Conservation (phyloP, 1,140 invertebrate genomes). For the Brachionus koreanus region DNA sequence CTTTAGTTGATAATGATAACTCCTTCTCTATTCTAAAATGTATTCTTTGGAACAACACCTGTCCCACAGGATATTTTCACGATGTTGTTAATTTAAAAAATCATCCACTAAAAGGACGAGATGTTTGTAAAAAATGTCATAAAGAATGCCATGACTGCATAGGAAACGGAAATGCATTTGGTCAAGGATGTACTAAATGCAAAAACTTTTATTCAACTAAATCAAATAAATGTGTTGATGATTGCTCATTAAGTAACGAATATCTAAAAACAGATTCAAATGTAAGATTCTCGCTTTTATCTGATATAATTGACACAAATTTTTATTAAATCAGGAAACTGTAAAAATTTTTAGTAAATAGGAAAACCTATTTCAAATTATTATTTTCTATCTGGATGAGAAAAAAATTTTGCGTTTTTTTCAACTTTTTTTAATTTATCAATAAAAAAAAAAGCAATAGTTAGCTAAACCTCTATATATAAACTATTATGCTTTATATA, state of each 20-base stretch:
- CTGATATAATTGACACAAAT: no score
- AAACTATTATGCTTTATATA: no score
- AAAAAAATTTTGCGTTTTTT: no score
- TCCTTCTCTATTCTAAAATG: neutral
- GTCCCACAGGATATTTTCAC: neutral
- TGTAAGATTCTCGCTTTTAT: neutral
- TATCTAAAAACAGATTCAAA: neutral
- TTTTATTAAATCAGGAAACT: no score
- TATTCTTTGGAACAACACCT: neutral
- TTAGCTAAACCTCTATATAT: no score
- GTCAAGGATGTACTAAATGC: neutral
- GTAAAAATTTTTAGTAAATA: no score
- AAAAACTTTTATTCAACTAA: neutral
- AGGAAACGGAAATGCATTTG: neutral
- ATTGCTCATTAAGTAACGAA: conserved; percentile 1
- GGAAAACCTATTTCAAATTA: no score
- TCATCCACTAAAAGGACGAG: neutral
- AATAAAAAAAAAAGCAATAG: no score
- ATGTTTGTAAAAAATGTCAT: conserved; percentile 14
- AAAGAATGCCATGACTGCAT: neutral
- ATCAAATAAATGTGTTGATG: neutral
- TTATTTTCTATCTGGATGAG: no score
- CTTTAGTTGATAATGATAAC: neutral
- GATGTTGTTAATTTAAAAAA: neutral
- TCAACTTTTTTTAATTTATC: no score